These are phyloP conservation scores for Athalia rosae DNA, from an alignment of 2,888 invertebrate species.

Conservation along the genomic window DNA sequence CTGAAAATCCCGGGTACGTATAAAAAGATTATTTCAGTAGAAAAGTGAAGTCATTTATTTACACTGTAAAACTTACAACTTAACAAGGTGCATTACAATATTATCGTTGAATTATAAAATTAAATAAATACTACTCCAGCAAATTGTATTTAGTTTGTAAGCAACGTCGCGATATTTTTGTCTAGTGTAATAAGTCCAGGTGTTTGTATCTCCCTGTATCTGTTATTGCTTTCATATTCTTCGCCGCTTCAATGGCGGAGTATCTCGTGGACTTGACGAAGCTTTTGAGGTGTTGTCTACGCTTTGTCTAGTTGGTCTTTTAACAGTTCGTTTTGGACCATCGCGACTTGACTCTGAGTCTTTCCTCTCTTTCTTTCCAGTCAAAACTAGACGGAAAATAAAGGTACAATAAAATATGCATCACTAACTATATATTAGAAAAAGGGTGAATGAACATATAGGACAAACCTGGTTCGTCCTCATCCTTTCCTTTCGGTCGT, in stretches of 20 bases:
- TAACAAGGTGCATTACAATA: conserved; percentile 40
- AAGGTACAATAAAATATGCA: not conserved
- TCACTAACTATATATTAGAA: not conserved
- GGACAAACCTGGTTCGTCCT: conserved; percentile 65
- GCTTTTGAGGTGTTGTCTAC: conserved; percentile 68
- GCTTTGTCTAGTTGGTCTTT: conserved; percentile 71
- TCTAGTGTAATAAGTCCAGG: not conserved
- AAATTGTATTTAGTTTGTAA: not conserved
- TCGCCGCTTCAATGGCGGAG: conserved; percentile 70
- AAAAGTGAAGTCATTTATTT: conserved; percentile 53
- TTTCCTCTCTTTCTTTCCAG: conserved; percentile 69
- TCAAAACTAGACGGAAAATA: conserved; percentile 50
- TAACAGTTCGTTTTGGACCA: conserved; percentile 67
- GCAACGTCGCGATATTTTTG: conserved; percentile 1
- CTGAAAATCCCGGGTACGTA: not conserved
- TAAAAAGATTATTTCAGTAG: conserved; percentile 27
- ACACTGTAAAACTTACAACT: conserved; percentile 50
- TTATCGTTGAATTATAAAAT: not conserved
- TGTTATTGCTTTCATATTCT: conserved; percentile 61
- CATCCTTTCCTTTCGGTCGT: conserved; percentile 70
- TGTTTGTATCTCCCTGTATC: not conserved
- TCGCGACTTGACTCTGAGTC: conserved; percentile 70
- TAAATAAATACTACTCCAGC: conserved; percentile 4
- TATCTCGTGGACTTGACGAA: conserved; percentile 70
- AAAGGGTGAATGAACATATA: not conserved